phyloP scores from a whole-genome alignment of 2,797 vertebrate species.

The Coracias cyanogaster region DNA sequence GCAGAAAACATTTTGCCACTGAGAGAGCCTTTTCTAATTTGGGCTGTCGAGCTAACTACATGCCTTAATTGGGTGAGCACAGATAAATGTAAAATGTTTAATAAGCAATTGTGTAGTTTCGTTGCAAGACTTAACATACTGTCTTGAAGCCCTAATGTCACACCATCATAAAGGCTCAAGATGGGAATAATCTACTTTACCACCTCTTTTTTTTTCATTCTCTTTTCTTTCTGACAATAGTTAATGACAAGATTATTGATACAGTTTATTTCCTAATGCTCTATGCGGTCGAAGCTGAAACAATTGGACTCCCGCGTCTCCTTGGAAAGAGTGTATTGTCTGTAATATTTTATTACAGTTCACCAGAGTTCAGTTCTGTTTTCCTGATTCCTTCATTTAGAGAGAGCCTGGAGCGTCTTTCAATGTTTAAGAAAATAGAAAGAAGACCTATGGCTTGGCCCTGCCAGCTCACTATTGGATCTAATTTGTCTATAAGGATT shows the following conservation, averaged over 20 bases:
- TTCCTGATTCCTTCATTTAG: constrained; percentile 75
- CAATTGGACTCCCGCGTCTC: background rate
- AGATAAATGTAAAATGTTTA: background rate
- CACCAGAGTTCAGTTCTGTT: constrained; percentile 2
- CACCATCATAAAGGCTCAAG: background rate
- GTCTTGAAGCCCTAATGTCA: background rate
- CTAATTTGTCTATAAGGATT: constrained; percentile 89
- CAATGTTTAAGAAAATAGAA: constrained; percentile 90
- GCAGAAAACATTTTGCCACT: background rate
- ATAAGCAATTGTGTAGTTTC: background rate
- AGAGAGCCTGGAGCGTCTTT: constrained; percentile 88
- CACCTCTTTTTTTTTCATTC: background rate
- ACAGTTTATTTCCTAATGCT: background rate
- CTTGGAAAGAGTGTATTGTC: background rate
- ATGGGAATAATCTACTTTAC: background rate
- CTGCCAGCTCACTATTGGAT: constrained; percentile 93
- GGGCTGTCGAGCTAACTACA: background rate
- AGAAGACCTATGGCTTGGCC: constrained; percentile 86
- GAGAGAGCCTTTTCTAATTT: background rate
- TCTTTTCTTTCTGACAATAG: background rate
- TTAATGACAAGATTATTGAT: background rate
- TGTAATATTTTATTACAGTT: background rate
- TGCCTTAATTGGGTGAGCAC: background rate
- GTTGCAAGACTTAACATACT: background rate
- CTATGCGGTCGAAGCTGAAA: background rate